These are phyloP conservation scores for Prinia subflava DNA, from an alignment of 2,113 vertebrate genomes.

Conservation along the genomic window DNA sequence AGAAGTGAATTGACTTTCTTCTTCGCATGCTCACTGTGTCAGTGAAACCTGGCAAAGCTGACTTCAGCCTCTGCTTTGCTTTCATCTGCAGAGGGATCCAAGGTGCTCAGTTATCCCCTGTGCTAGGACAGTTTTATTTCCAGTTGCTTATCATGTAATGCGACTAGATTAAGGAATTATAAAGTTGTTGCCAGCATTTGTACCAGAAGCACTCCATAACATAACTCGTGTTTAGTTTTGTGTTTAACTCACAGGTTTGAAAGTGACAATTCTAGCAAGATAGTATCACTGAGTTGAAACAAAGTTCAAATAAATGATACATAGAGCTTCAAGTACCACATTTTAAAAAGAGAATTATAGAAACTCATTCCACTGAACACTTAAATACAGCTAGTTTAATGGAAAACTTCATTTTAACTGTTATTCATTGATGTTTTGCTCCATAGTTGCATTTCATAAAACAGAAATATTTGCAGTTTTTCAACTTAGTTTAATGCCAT, in stretches of 20 bases:
- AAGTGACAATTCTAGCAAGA: slow-evolving; percentile 29
- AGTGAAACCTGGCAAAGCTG: not conserved
- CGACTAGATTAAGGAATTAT: not conserved
- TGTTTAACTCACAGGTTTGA: not conserved
- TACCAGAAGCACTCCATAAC: slow-evolving; percentile 25
- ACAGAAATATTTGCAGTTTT: not conserved
- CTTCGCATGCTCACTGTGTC: not conserved
- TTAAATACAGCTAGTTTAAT: not conserved
- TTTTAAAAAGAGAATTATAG: not conserved
- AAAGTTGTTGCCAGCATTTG: not conserved
- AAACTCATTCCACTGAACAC: not conserved
- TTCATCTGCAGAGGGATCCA: not conserved
- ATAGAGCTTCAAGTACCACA: not conserved
- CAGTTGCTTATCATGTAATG: not conserved
- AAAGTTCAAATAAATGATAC: not conserved
- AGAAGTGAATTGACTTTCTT: not conserved
- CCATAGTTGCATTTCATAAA: not conserved
- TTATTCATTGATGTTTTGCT: not conserved
- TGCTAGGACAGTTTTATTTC: not conserved
- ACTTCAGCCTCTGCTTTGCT: not conserved
- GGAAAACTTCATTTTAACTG: not conserved
- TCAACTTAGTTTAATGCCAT: not conserved
- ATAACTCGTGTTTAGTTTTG: not conserved
- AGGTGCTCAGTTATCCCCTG: not conserved
- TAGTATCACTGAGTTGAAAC: not conserved